These are phyloP conservation scores for Thelaira solivaga DNA, from an alignment of 2,888 invertebrate species.

Conservation along the genomic window DNA sequence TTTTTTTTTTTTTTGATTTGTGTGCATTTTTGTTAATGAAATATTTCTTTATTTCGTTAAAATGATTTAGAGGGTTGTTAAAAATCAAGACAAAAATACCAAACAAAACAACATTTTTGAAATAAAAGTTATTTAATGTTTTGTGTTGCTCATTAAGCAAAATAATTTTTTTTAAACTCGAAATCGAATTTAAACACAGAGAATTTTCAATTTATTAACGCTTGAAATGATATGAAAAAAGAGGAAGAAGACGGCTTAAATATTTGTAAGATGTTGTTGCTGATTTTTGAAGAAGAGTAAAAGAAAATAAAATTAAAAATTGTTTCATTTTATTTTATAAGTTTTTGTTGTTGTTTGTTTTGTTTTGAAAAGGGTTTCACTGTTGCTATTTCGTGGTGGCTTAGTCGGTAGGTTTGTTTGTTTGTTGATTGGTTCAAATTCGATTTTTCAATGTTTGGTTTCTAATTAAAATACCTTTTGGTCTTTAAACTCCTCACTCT, in stretches of 20 bases:
- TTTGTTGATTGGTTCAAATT: conserved; percentile 53
- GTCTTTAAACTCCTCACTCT: conserved; percentile 22
- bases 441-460: conserved; percentile 60
- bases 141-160: conserved; percentile 52
- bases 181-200: conserved; percentile 28
- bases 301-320: too few relatives aligned
- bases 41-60: conserved; percentile 20
- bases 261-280: conserved; percentile 37
- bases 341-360: too few relatives aligned
- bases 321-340: not conserved
- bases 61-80: conserved; percentile 15
- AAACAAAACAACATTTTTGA: conserved; percentile 40
- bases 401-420: not conserved
- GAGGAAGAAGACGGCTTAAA: conserved; percentile 31
- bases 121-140: conserved; percentile 38
- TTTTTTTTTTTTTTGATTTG: too few relatives aligned
- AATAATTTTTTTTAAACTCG: conserved; percentile 8
- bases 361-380: conserved; percentile 43
- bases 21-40: not conserved
- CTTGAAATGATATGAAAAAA: too few relatives aligned
- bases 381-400: conserved; percentile 1
- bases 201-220: conserved; percentile 55
- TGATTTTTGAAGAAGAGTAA: not conserved
- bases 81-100: conserved; percentile 28
- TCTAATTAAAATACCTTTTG: conserved; percentile 64